Evolutionary conservation across 2,113 vertebrate species (phyloP).

Genomic region (Atrichornis clamosus): DNA sequence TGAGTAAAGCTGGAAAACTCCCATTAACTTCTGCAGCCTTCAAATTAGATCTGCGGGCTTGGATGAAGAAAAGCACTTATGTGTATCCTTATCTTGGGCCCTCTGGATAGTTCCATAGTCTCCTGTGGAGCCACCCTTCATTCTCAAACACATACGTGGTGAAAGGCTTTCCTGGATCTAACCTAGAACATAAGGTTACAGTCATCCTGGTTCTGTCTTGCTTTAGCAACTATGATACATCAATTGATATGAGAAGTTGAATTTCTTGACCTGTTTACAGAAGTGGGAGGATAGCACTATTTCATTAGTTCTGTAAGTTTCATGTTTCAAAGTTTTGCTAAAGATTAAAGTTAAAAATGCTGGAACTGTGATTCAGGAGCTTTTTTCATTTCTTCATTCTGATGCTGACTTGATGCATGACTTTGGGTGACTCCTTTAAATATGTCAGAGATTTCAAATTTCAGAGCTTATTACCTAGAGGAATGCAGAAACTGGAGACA

Average conservation of each 20-base stretch:
- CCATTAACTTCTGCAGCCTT: background rate
- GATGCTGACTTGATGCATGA: background rate
- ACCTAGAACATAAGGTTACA: background rate
- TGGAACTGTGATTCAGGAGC: background rate
- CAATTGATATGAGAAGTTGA: background rate
- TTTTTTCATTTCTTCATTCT: background rate
- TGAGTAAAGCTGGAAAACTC: background rate
- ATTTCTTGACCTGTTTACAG: background rate
- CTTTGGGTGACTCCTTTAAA: background rate
- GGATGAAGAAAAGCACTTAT: background rate
- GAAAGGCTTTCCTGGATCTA: background rate
- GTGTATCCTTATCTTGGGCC: background rate
- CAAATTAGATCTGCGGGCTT: background rate
- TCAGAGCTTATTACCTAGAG: background rate
- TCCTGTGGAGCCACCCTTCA: background rate
- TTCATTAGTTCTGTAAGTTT: background rate
- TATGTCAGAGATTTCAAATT: background rate
- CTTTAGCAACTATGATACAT: background rate
- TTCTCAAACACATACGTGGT: background rate
- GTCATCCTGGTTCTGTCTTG: background rate
- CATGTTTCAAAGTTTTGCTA: background rate
- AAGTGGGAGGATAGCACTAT: background rate
- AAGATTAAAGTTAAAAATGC: background rate
- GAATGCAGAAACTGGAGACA: background rate
- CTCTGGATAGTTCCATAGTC: background rate